Evolutionary conservation across 2,888 invertebrate genomes (phyloP).

Genomic region (Drosophila longiperda): DNA sequence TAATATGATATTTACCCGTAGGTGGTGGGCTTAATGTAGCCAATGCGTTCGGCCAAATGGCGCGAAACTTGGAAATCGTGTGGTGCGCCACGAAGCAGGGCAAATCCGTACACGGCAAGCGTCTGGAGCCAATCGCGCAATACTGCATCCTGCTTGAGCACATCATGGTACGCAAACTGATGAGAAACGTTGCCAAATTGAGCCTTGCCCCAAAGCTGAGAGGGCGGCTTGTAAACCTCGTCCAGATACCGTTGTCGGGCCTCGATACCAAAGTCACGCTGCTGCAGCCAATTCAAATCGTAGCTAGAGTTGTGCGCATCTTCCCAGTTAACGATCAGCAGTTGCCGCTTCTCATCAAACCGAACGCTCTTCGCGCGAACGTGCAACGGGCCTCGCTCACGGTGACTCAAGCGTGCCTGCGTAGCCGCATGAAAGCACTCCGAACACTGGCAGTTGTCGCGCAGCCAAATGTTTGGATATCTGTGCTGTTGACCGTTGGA

Average conservation of each 20-base stretch:
- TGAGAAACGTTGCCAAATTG: conserved; percentile 85
- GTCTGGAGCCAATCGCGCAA: conserved; percentile 87
- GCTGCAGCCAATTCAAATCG: conserved; percentile 87
- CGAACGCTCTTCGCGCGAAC: conserved; percentile 75
- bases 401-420: conserved; percentile 87
- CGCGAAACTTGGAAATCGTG: conserved; percentile 86
- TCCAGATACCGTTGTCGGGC: conserved; percentile 86
- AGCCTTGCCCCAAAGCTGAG: conserved; percentile 86
- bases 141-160: conserved; percentile 85
- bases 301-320: conserved; percentile 88
- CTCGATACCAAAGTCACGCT: conserved; percentile 86
- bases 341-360: conserved; percentile 49
- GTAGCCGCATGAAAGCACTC: conserved; percentile 88
- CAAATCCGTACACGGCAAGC: conserved; percentile 88
- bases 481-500: conserved; percentile 72
- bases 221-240: conserved; percentile 86
- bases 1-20: conserved; percentile 87
- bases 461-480: conserved; percentile 89
- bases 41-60: conserved; percentile 87
- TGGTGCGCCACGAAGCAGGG: conserved; percentile 87
- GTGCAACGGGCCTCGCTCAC: conserved; percentile 86
- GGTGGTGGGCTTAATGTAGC: conserved; percentile 89
- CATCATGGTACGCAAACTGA: conserved; percentile 86
- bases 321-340: conserved; percentile 86
- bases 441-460: conserved; percentile 91